Base-by-base conservation (phyloP, 2,888 invertebrate genomes). In the Drosophila nr. perissopoda region DNA sequence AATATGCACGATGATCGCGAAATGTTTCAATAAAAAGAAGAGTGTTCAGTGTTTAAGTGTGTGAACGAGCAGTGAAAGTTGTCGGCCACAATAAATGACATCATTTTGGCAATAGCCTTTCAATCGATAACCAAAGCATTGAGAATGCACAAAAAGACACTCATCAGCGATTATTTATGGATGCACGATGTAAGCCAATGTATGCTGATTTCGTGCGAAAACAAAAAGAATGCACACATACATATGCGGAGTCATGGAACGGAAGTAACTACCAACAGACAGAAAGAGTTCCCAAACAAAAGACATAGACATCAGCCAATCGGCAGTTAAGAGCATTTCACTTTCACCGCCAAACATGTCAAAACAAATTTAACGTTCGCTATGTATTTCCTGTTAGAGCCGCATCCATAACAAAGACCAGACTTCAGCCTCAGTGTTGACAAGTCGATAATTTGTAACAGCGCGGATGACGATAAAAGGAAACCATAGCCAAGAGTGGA, bases 331-430 rank as follows among this genome's bases (percentile, higher is more conserved):
- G 69, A 83, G 89, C 82, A 89, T 90, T 90, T 90, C 90, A 90
- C 90, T 90, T 90, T 90, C 91, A 91, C 90, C 90, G 87, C 82
- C 85, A 89, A 87, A 88, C 83, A 86, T 89, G 89, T 88, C 90
- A 87, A 88, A 88, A 79, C 83, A 86, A 75, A 88, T 83, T 85
- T 73, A 67, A 85, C 77, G 79, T 74, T 81, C 66, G 84, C 83
- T 70, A 74, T 75, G 83, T 82, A 74, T 83, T 89, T 88, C 87
- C 88, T 82, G 79, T 81, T 83, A 70, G 79, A 74, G 67, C 69
- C 65, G 78, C 73, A 81, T 73, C 73, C 76, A 76, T 81, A 74
- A 72, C 70, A 74, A 74, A 74, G 66, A 31, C 29, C 57, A 54
- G 25, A 52, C 62, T 56, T 21, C 33, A 42, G 21, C 25, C 48